Evolutionary conservation across 2,888 invertebrate species (phyloP), one percentile per base, ranked within the genome.

Genomic region (Ferdinandea cuprea): DNA sequence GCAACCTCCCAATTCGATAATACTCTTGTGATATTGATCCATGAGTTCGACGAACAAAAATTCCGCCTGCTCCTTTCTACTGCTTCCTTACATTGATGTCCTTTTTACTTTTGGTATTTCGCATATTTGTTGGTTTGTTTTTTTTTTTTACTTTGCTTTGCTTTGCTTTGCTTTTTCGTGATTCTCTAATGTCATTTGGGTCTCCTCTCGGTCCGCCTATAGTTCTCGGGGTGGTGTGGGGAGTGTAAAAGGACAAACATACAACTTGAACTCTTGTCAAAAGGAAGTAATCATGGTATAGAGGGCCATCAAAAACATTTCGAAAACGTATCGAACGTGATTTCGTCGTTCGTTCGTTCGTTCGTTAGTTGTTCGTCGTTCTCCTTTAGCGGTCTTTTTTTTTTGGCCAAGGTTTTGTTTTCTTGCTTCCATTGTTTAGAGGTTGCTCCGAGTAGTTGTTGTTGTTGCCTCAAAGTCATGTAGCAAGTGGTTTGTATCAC

Each of bases 251-350:
- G 50, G 50, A 25, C 58, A 52, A 65, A 71, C n/a, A 54, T 35
- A 61, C 46, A 76, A 61, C 59, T 61, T 66, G 71, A 76, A 61
- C 65, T 71, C 48, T 56, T 66, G 59, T 66, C 56, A 48, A 48
- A 40, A 65, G 65, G 74, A 74, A 48, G 65, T 61, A 66, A 72
- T 77, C 71, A 52, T 66, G 66, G 66, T 54, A 46, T 59, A 48
- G 71, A 77, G 59, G 52, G 59, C 76, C 56, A 72, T 77, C 66
- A 81, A 72, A 66, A 68, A 42, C 65, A 71, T 76, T 81, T 76
- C 71, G 63, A 69, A 58, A 74, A 61, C 56, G 61, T 56, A 76
- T 81, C 66, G 71, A 81, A 81, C 66, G 61, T 66, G 71, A 71
- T 66, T 72, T 76, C 40, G 66, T 76, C 40, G 66, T 77, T 56